Base-by-base conservation (phyloP, 2,113 vertebrate genomes). In the Tenrec ecaudatus region DNA sequence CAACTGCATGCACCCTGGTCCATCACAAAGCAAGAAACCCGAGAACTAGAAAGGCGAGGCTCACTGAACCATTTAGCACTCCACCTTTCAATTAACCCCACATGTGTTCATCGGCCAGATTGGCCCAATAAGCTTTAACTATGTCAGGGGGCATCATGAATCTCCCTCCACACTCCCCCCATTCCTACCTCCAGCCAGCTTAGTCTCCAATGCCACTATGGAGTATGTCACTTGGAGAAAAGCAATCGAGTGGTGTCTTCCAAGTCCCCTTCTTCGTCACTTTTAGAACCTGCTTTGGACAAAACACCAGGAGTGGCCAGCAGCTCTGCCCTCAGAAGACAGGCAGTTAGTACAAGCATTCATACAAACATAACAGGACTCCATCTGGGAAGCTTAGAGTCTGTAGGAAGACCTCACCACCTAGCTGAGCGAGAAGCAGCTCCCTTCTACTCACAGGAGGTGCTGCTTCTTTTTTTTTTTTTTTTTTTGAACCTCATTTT, bases 211-310 rank as follows among this genome's bases (percentile, higher is more conserved):
- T 83, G 82, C 27, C 81, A 71, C 1, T 31, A 40, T 40, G 78
- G 31, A 81, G 27, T 17, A 60, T 11, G 4, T 66, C 79, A 71
- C 77, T 81, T 47, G 33, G 25, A 73, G 27, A 64, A 85, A 90
- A 83, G 68, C 9, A 64, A 27, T 66, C 47, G 69, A 31, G 6
- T 2, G 1, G 12, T 77, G 9, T 58, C 10, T 38, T 29, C 82
- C 71, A 79, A 25, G 47, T 10, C 73, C 22, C 11, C 22, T 71
- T 43, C 43, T 86, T 33, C 82, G 40, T 33, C 57, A 79, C 31
- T 58, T 77, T 88, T 31, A 93, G 58, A 69, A 33, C 33, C 53
- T 91, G 68, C 47, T 86, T 91, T 88, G 57, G 60, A 40, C 22
- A 78, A 75, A 40, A 88, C 68, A 75, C 38, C 60, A 38, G 40